Evolutionary conservation across 2,888 invertebrate genomes (phyloP), one percentile per base, ranked within the genome.

Genomic region (Trisateles emortualis): DNA sequence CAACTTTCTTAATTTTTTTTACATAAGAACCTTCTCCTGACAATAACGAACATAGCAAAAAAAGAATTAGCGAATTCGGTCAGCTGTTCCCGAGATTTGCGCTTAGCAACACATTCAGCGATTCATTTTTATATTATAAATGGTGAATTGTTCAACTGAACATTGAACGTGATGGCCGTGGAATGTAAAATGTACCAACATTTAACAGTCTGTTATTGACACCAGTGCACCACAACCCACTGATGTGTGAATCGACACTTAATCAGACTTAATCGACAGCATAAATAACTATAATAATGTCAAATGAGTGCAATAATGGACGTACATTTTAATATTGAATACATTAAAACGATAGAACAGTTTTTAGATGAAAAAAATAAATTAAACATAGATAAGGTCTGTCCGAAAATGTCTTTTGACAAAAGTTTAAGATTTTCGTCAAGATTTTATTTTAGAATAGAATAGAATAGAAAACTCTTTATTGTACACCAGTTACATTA

Each of bases 221-320:
- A 68, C 52, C 53, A 59, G 57, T 10, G 8, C 24, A 59, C 71
- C 68, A 30, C 64, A 64, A 33, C 29, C 62, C 54, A 44, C 57
- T 56, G 64, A 69, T 59, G 62, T 68, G 64, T 50, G 58, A 71
- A 62, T 68, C 52, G 42, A 40, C 58, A 54, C 68, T 70, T 71
- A 59, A 71, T 68, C 61, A 71, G 45, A 58, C 57, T 55, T 58
- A 68, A 71, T 70, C 59, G 64, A 36, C 32, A 59, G 50, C 49
- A 53, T 57, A 62, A 62, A 71, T 68, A 62, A 71, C 62, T 59
- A 45, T 59, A 56, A 50, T 55, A 55, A 66, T 44, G 40, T 40
- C 46, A 52, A 58, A 52, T 60, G 51, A 17, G 39, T 32, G 24
- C 52, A 65, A 61, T 58, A 52, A 50, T 57, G 52, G 30, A 0